Evolutionary conservation across 2,888 invertebrate genomes (phyloP).

Genomic region (Melanotus villosus): DNA sequence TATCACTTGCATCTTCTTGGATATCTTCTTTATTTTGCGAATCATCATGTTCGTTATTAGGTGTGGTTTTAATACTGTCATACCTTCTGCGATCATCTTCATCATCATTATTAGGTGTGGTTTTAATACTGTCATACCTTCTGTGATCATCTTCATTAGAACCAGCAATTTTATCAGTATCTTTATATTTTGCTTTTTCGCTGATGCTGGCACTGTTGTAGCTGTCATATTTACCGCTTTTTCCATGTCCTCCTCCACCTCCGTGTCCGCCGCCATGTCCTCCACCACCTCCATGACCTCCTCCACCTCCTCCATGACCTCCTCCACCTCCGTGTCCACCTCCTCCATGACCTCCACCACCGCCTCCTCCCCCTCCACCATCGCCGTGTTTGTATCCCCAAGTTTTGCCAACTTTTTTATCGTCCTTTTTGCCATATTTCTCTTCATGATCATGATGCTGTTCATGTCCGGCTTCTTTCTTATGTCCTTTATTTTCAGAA

Average conservation of each 20-base stretch:
- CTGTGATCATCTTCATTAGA: no score
- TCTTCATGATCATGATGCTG: constrained; percentile 70
- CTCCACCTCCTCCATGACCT: constrained; percentile 19
- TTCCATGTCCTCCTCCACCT: neutral
- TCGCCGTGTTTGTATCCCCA: constrained; percentile 64
- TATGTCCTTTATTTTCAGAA: constrained; percentile 73
- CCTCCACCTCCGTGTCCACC: neutral
- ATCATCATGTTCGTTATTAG: no score
- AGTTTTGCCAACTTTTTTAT: constrained; percentile 70
- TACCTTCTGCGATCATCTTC: no score
- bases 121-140: no score
- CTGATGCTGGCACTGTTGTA: no score
- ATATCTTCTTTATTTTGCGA: neutral
- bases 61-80: no score
- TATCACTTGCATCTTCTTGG: constrained; percentile 15
- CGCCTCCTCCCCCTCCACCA: constrained; percentile 37
- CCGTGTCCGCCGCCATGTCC: constrained; percentile 17
- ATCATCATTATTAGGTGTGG: no score
- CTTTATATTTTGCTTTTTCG: no score
- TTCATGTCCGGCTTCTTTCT: constrained; percentile 72
- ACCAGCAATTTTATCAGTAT: no score
- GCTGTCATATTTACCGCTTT: constrained; percentile 2
- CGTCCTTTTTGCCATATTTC: constrained; percentile 69
- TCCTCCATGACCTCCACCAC: constrained; percentile 42
- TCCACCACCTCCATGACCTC: constrained; percentile 33